phyloP scores from a whole-genome alignment of 30 jellyfish, hydroid and myxozoan genomes.

The Cassiopea andromeda region DNA sequence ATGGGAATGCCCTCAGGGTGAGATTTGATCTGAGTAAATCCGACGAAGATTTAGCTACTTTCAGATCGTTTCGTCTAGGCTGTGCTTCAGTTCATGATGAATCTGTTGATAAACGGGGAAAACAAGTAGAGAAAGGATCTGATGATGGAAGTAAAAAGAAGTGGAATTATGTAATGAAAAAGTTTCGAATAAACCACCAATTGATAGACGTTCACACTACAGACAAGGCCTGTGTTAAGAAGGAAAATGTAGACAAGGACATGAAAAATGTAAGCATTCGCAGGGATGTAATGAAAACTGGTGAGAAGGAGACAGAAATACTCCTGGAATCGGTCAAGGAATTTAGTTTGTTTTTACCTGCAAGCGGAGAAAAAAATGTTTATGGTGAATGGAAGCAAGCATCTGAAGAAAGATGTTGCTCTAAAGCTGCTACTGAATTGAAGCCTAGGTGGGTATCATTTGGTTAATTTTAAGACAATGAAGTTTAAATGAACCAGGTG shows the following conservation, averaged over 20 bases:
- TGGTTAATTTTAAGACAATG: no score
- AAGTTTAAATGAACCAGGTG: no score
- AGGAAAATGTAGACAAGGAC: not conserved
- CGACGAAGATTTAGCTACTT: not conserved
- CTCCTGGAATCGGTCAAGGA: slow-evolving; percentile 31
- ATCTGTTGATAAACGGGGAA: not conserved
- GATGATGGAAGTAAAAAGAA: slow-evolving; percentile 18
- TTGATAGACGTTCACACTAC: slow-evolving; percentile 29
- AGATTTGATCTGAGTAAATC: slow-evolving; percentile 60
- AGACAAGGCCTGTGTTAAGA: not conserved
- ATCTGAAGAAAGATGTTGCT: not conserved
- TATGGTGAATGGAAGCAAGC: not conserved
- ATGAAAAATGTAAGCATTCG: not conserved
- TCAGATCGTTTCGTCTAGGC: slow-evolving; percentile 1
- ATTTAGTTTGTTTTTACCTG: slow-evolving; percentile 27
- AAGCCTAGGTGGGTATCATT: not conserved
- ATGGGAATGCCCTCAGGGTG: slow-evolving; percentile 36
- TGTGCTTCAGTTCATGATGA: not conserved
- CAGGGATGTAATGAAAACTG: no score
- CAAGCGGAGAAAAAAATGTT: not conserved
- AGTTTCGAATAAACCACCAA: slow-evolving; percentile 40
- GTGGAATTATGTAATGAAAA: slow-evolving; percentile 51
- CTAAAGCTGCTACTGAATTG: not conserved
- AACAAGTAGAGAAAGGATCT: not conserved
- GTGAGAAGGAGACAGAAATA: not conserved